Conservation (phyloP, 2,888 invertebrate species). For the Euclidia mi region DNA sequence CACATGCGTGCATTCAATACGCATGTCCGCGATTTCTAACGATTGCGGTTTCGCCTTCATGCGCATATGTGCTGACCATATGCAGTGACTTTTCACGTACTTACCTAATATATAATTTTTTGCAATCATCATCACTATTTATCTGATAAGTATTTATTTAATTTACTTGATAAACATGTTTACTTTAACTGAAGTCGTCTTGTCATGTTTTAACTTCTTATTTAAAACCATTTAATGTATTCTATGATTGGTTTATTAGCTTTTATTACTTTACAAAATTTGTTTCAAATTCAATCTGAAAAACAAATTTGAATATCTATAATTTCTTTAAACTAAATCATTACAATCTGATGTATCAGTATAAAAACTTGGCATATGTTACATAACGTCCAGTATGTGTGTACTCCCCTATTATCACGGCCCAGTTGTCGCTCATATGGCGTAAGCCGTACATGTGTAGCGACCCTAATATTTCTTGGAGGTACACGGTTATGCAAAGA, state of each 20-base stretch:
- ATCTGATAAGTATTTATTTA: too few species aligned
- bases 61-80: conserved; percentile 20
- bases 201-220: too few species aligned
- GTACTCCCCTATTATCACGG: conserved; percentile 80
- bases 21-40: conserved; percentile 67
- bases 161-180: too few species aligned
- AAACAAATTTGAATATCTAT: too few species aligned
- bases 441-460: conserved; percentile 73
- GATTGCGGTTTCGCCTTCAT: conserved; percentile 67
- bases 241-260: too few species aligned
- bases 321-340: too few species aligned
- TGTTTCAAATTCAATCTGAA: too few species aligned
- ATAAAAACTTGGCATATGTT: conserved; percentile 50
- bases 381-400: conserved; percentile 63
- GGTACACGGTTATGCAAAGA: conserved; percentile 52
- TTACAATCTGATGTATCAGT: too few species aligned
- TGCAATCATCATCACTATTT: too few species aligned
- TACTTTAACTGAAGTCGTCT: too few species aligned
- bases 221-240: not conserved
- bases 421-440: conserved; percentile 77
- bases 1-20: conserved; percentile 52
- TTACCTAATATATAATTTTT: too few species aligned
- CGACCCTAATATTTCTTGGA: conserved; percentile 56
- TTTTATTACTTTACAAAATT: too few species aligned
- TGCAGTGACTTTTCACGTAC: conserved; percentile 31